Conservation (phyloP, 2,888 invertebrate genomes). For the Polydrusus cervinus region DNA sequence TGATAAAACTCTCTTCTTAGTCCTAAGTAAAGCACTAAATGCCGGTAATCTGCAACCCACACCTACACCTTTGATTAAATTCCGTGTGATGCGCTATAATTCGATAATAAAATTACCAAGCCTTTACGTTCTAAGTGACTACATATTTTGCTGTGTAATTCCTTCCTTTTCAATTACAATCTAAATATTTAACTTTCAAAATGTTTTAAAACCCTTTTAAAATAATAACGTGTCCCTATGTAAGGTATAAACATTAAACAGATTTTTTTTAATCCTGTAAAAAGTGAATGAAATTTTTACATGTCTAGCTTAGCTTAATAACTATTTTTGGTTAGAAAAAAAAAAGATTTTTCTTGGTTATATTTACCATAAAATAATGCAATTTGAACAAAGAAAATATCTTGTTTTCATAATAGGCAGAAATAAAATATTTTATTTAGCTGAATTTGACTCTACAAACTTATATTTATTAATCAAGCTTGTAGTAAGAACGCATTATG, state of each 20-base stretch:
- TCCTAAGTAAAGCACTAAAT: slow-evolving; percentile 39
- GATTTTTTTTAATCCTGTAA: no score
- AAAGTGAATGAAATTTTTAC: not conserved
- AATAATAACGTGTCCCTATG: not conserved
- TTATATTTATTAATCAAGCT: no score
- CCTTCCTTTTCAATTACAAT: slow-evolving; percentile 23
- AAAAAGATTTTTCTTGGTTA: no score
- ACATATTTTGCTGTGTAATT: slow-evolving; percentile 11
- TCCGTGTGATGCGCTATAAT: slow-evolving; percentile 32
- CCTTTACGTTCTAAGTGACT: slow-evolving; percentile 27
- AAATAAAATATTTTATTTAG: no score
- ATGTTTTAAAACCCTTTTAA: not conserved
- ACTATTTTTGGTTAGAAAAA: no score
- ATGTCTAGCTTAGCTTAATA: no score
- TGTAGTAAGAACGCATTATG: no score
- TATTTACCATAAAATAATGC: no score
- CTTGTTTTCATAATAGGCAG: no score
- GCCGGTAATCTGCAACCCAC: slow-evolving; percentile 44
- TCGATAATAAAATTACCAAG: slow-evolving; percentile 45
- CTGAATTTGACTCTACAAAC: no score
- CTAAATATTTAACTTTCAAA: slow-evolving; percentile 18
- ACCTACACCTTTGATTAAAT: slow-evolving; percentile 44
- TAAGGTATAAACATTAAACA: no score
- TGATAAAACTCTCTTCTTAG: slow-evolving; percentile 28
- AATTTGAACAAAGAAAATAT: no score